Base-by-base conservation (phyloP, 2,797 vertebrate species). In the Macropodus opercularis region DNA sequence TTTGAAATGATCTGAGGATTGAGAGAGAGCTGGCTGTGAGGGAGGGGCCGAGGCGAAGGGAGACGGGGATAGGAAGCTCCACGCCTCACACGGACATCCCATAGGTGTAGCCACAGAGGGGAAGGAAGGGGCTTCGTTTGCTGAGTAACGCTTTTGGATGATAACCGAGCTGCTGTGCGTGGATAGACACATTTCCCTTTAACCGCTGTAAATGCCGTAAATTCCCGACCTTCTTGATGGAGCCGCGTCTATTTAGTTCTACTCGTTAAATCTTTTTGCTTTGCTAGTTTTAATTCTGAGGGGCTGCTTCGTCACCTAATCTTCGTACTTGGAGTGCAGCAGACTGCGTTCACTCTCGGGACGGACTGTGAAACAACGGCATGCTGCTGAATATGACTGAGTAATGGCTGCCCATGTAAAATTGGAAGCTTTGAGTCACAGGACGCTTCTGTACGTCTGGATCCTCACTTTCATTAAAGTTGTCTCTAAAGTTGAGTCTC, bases 401-500 rank as follows among this genome's bases (percentile, higher is more conserved):
- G 36, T 18, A 14, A 3, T n/a, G n/a, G n/a, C n/a, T n/a, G n/a
- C n/a, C n/a, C n/a, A n/a, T n/a, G n/a, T n/a, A n/a, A n/a, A n/a
- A n/a, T n/a, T n/a, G 49, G 65, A 70, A 77, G 57, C 54, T 72
- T 54, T 63, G 75, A 83, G 75, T 79, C 80, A 87, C 64, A 76
- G 58, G 81, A 84, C 86, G 69, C 77, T 59, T 51, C n/a, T n/a
- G n/a, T n/a, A n/a, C n/a, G n/a, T n/a, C n/a, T n/a, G n/a, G n/a
- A n/a, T n/a, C n/a, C n/a, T n/a, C n/a, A n/a, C n/a, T n/a, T n/a
- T n/a, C n/a, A n/a, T n/a, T n/a, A n/a, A n/a, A n/a, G n/a, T n/a
- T n/a, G n/a, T n/a, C 83, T 85, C 94, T 95, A 82, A 80, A 85
- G 81, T 81, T 86, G 76, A 85, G 79, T 70, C 73, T 83, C 79